These are phyloP conservation scores for Prochilodus magdalenae DNA, from an alignment of 2,113 vertebrate genomes.

Conservation along the genomic window DNA sequence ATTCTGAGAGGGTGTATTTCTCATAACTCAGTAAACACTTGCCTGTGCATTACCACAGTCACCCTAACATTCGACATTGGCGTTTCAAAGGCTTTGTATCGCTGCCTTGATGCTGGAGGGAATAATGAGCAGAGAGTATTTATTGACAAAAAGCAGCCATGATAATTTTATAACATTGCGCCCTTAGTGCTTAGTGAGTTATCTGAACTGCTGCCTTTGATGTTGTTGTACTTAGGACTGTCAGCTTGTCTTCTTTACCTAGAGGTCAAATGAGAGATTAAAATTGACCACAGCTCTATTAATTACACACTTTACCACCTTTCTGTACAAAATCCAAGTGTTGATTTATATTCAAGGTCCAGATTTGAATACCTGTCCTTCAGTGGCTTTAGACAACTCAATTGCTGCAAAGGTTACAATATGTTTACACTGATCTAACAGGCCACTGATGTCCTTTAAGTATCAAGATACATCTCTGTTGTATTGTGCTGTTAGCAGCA, in stretches of 20 bases:
- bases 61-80: conserved; percentile 55
- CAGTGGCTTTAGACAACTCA: conserved; percentile 48
- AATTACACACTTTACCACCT: background rate
- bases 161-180: background rate
- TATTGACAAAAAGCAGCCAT: conserved; percentile 50
- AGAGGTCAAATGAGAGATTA: background rate
- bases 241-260: background rate
- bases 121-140: conserved; percentile 41
- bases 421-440: conserved; percentile 46
- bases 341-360: background rate
- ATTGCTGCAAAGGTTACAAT: conserved; percentile 54
- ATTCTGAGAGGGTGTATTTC: conserved; percentile 20
- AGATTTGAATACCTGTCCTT: conserved; percentile 28
- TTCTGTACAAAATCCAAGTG: conserved; percentile 14
- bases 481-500: conserved; percentile 50
- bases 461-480: conserved; percentile 56
- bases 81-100: conserved; percentile 60
- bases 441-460: conserved; percentile 53
- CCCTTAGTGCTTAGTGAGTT: background rate
- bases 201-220: background rate
- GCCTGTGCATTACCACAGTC: conserved; percentile 31
- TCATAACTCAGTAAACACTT: conserved; percentile 58
- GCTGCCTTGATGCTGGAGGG: background rate
- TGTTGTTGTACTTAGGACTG: background rate
- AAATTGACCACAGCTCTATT: background rate